phyloP scores from a whole-genome alignment of 1,140 invertebrate genomes.

The Antheraea mylitta region DNA sequence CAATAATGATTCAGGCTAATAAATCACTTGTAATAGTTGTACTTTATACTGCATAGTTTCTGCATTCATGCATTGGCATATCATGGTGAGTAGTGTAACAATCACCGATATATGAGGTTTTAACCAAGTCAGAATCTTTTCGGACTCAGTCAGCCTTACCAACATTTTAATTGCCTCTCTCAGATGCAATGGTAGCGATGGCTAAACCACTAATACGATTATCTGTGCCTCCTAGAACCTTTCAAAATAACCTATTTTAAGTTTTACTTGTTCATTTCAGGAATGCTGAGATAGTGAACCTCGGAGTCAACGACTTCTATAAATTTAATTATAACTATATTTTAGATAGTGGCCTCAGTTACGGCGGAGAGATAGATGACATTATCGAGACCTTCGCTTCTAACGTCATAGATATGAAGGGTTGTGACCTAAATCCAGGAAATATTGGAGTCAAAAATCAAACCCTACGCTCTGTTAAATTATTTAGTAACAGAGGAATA shows the following conservation, averaged over 20 bases:
- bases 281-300: neutral
- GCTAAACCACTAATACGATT: no score
- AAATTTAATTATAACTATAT: slow-evolving; percentile 1
- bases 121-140: no score
- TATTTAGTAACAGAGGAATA: neutral
- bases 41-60: no score
- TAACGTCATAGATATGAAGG: neutral
- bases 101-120: no score
- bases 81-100: no score
- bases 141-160: no score
- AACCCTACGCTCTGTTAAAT: neutral
- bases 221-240: no score
- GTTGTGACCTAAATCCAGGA: neutral
- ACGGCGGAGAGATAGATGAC: neutral
- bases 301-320: slow-evolving; percentile 7
- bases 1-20: no score
- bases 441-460: neutral
- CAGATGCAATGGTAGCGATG: no score
- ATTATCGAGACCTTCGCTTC: neutral
- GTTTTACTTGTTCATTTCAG: neutral
- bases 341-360: neutral
- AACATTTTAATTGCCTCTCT: no score
- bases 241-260: neutral
- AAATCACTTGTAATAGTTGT: no score
- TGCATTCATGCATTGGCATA: no score